Evolutionary conservation across 1,140 invertebrate species (phyloP), one percentile per base, ranked within the genome.

Genomic region (Linepithema humile): DNA sequence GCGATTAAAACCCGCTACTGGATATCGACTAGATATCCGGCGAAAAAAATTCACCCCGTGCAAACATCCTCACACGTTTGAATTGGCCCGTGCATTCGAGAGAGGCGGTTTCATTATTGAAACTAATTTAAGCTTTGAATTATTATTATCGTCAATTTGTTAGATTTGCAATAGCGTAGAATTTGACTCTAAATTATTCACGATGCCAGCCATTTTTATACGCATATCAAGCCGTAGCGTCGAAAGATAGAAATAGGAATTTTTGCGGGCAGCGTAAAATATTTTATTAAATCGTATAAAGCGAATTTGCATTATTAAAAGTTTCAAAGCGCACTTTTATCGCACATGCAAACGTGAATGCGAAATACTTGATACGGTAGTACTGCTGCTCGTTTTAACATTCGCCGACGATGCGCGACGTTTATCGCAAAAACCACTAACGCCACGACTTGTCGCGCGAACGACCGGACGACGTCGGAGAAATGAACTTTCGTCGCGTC

Each of bases 401-500:
- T 43, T 45, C 15, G 59, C 17, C 53, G n/a, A 20, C 53, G 23
- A 5, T 43, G 29, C 3, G n/a, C 3, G 17, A 20, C n/a, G n/a
- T 12, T 74, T 43, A 59, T 74, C 29, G n/a, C 29, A n/a, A n/a
- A 23, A 64, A 12, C 20, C 20, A 29, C 59, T 77, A 65, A 77
- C n/a, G n/a, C n/a, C 17, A 32, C 29, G 64, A 65, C 59, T 15
- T 65, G 59, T 77, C 65, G 57, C 43, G 32, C 53, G 26, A 12
- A 35, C 59, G 29, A 55, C 29, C 40, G 12, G 74, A 78, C 32
- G 35, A 10, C 53, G 50, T 9, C 20, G 23, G 75, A 69, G 75
- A 80, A 80, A 80, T 80, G 40, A 80, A 88, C 87, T 88, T 88
- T 89, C 84, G 83, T 88, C 67, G 67, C 60, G 60, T 43, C 12